Conservation (phyloP, 92 coral and sea anemone species). For the Diadumene lineata region DNA sequence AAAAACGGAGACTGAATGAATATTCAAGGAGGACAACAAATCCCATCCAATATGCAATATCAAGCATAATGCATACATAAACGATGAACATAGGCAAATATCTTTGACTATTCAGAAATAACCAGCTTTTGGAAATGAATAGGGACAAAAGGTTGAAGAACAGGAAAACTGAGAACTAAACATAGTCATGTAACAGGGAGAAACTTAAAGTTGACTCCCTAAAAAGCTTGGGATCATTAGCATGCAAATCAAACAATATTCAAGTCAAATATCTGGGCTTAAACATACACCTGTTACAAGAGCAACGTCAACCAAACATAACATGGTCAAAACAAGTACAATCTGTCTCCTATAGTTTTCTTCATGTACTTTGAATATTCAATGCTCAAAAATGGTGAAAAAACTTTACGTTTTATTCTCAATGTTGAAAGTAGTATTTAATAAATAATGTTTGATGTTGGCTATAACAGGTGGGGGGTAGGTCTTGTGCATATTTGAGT, state of each 20-base stretch:
- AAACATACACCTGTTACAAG: constrained; percentile 21
- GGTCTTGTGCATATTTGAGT: constrained; percentile 25
- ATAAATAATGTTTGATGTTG: constrained; percentile 29
- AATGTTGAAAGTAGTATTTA: background rate
- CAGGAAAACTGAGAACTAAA: constrained; percentile 1
- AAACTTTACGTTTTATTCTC: background rate
- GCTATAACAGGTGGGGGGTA: constrained; percentile 35
- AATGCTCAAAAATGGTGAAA: constrained; percentile 9
- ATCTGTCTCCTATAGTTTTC: constrained; percentile 1
- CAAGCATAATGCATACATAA: background rate
- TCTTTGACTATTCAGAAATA: background rate
- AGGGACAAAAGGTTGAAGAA: background rate
- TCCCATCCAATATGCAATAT: background rate
- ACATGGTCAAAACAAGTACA: background rate
- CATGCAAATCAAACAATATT: constrained; percentile 31
- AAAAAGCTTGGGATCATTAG: constrained; percentile 29
- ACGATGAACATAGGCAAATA: background rate
- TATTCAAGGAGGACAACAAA: background rate
- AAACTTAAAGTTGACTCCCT: constrained; percentile 12
- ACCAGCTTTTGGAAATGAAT: background rate
- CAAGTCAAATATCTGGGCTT: constrained; percentile 7
- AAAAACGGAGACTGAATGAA: no score
- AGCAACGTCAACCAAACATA: background rate
- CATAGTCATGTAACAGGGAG: background rate
- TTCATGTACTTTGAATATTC: background rate